Base-by-base conservation (phyloP, 2,113 vertebrate species). In the Paramisgurnus dabryanus region DNA sequence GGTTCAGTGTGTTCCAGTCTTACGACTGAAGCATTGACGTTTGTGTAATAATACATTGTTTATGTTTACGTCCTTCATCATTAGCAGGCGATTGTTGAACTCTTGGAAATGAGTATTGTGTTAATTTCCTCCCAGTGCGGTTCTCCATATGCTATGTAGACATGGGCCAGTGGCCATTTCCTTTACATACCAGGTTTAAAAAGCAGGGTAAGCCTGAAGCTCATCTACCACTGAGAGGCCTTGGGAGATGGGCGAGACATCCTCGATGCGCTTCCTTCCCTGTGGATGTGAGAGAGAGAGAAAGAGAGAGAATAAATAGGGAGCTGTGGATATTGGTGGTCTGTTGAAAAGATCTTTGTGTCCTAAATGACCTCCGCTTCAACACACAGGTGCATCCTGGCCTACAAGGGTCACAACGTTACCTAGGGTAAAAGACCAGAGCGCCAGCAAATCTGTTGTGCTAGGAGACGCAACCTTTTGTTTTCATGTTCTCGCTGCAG, bases 361-460 rank as follows among this genome's bases (percentile, higher is more conserved):
- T 78, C 72, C 13, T 43, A 53, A 63, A 39, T 53, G 55, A 73
- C 67, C 81, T 80, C 67, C 15, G 73, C 47, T 47, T 69, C 47
- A 63, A 63, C 22, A 78, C 9, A 12, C 84, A 85, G 81, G 78
- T 85, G 84, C 58, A 80, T 85, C 84, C 84, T 85, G 84, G 67
- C 45, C 47, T 78, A 11, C 22, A 8, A 10, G 64, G 65, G 69
- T 58, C 61, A 73, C 69, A 57, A 65, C 34, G 39, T 57, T 60
- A 65, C 53, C 11, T 34, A 53, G 39, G 57, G 72, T 49, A 49
- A 13, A 76, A 65, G 74, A 40, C 65, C 47, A 76, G 27, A n/a
- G 27, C 11, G 49, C 12, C 9, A 7, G 4, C 17, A 13, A 45
- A 79, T 63, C 27, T 53, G 15, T 34, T 34, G 43, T 41, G 17